Base-by-base conservation (phyloP, 2,797 vertebrate species). In the Sarcophilus harrisii region DNA sequence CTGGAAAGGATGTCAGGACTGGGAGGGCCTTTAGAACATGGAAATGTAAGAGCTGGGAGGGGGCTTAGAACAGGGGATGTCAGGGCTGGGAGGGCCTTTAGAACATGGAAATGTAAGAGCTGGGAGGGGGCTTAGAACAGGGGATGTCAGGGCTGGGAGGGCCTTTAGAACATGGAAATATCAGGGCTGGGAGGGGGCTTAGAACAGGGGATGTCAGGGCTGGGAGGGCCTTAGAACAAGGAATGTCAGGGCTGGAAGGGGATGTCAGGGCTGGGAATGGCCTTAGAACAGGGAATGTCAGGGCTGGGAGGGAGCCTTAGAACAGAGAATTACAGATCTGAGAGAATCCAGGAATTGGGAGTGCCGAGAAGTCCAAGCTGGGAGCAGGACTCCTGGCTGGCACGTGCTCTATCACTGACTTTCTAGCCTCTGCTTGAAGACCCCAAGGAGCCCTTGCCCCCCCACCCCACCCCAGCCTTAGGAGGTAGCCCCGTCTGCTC, bases 391-490 rank as follows among this genome's bases (percentile, higher is more conserved):
- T 45, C 38, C 45, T 81, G 73, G 38, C 38, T 27, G 11, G 73
- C 8, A 81, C 73, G 27, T 10, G 21, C 2, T 45, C 73, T 81
- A 27, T 18, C 0, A 81, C 1, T 81, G 66, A 81, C 0, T 24
- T 81, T 45, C n/a, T 16, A 81, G 66, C n/a, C 9, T 81, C 66
- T 45, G 6, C 66, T 27, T 81, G 38, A 45, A 45, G 38, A 11
- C 38, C n/a, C 58, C 24, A 6, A 28, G 58, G 58, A 59, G 24
- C 18, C 13, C 13, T 18, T 16, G 10, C 1, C 24, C 58, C 6
- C 24, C 1, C 29, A 0, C 49, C 5, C 3, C 1, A 38, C 16
- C 62, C 16, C 8, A 0, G 8, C n/a, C 38, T 24, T 4, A 2
- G 1, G 58, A 28, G 27, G 58, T 58, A 27, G 24, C 58, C 27